phyloP scores from a whole-genome alignment of 2,797 vertebrate genomes.

The Rhabdophis nuchalis region DNA sequence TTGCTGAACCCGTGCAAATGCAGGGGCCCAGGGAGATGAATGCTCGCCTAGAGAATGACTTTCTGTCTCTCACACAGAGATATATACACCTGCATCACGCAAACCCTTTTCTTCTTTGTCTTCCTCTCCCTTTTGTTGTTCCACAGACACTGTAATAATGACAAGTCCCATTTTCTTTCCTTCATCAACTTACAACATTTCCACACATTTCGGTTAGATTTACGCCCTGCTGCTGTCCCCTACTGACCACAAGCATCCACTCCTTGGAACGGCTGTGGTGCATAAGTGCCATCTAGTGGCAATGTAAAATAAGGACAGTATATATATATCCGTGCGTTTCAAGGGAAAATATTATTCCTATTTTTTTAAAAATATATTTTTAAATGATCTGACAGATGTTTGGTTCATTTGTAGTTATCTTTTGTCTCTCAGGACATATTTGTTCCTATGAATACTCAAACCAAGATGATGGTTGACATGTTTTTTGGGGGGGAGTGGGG shows the following conservation, averaged over 20 bases:
- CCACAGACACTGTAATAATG: conserved; percentile 9
- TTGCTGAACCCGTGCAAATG: not conserved
- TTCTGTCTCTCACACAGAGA: not conserved
- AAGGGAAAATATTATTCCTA: not conserved
- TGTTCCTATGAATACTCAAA: not conserved
- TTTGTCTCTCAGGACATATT: not conserved
- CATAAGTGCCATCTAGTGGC: conserved; percentile 66
- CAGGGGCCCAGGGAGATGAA: not conserved
- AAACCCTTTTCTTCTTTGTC: not conserved
- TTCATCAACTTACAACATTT: conserved; percentile 23
- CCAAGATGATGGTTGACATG: conserved; percentile 5
- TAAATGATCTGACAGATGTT: not conserved
- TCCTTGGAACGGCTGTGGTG: not conserved
- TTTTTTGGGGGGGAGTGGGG: not conserved
- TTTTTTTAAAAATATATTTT: not conserved
- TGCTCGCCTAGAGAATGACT: not conserved
- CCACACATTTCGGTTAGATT: conserved; percentile 16
- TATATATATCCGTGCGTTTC: not conserved
- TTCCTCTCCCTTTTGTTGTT: conserved; percentile 11
- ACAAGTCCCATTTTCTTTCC: not conserved
- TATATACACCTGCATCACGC: not conserved
- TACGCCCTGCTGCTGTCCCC: conserved; percentile 1
- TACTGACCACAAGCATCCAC: not conserved
- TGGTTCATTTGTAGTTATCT: not conserved
- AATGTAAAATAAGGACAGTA: not conserved